Evolutionary conservation across 2,888 invertebrate species (phyloP).

Genomic region (Polydrusus tereticollis): DNA sequence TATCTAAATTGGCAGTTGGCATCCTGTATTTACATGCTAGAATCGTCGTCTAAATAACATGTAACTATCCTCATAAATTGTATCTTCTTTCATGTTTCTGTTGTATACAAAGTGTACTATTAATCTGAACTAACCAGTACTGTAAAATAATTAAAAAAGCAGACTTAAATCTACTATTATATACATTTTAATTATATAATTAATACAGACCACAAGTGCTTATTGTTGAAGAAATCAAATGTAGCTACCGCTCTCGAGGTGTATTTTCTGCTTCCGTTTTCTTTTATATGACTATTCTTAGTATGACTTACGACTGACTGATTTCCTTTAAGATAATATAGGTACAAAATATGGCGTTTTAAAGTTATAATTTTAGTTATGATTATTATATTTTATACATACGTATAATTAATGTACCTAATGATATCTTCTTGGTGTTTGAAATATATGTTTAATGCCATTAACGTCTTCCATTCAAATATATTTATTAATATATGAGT

Average conservation of each 20-base stretch:
- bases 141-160: neutral
- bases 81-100: neutral
- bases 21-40: constrained; percentile 22
- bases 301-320: neutral
- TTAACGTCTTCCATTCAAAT: no score
- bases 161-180: neutral
- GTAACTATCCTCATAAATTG: constrained; percentile 5
- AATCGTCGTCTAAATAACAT: constrained; percentile 13
- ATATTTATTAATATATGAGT: no score
- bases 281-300: constrained; percentile 12
- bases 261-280: constrained; percentile 5
- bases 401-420: no score
- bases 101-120: neutral
- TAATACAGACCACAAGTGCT: constrained; percentile 6
- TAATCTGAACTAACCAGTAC: neutral
- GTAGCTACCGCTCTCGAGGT: neutral
- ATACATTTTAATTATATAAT: constrained; percentile 3
- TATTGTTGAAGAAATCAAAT: constrained; percentile 9
- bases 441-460: no score
- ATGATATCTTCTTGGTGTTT: no score
- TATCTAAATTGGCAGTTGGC: constrained; percentile 8
- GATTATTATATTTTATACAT: no score
- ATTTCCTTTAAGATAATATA: no score
- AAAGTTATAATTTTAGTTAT: no score
- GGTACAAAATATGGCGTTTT: no score